A percentile compares a stretch with the other conserved stretches of the same genome.
These are phyloP conservation scores for Carcina quercana DNA, from an alignment of 2,888 invertebrate species.

Conservation along the genomic window DNA sequence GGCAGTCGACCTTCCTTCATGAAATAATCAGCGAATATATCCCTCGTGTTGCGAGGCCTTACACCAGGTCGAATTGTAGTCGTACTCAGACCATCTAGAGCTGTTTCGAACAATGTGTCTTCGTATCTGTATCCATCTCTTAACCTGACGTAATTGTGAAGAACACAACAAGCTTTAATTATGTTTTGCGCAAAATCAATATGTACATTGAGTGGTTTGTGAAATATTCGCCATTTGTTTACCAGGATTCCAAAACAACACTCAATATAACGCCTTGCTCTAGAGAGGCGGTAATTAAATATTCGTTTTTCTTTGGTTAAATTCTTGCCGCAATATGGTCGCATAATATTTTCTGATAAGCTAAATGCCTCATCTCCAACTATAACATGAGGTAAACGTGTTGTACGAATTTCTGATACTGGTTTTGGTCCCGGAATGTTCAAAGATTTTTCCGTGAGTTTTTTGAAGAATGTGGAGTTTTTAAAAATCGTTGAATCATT, in stretches of 20 bases:
- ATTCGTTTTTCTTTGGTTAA: neutral
- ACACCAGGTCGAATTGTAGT: too few species aligned
- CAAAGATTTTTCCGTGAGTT: constrained; percentile 1
- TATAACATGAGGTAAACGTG: constrained; percentile 3
- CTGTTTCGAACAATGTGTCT: too few species aligned
- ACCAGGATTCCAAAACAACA: constrained; percentile 11
- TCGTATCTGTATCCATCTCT: too few species aligned
- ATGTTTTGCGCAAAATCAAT: neutral
- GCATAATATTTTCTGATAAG: neutral
- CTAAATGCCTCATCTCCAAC: constrained; percentile 4
- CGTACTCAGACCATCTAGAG: too few species aligned
- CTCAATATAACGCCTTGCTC: constrained; percentile 10
- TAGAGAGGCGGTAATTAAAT: constrained; percentile 3
- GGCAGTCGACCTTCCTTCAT: too few species aligned
- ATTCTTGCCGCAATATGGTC: neutral
- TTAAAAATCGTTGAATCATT: constrained; percentile 10
- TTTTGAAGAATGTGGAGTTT: constrained; percentile 11
- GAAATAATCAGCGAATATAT: too few species aligned
- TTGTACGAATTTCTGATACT: too few species aligned
- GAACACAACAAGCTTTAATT: neutral
- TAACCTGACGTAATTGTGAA: neutral
- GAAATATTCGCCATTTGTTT: constrained; percentile 10
- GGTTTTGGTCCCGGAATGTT: too few species aligned
- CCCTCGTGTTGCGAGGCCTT: too few species aligned
- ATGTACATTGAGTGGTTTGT: neutral